A percentile compares a stretch with the other conserved stretches of the same genome.
These are phyloP conservation scores for Trachops cirrhosus DNA, from an alignment of 2,797 vertebrate genomes.

Conservation along the genomic window DNA sequence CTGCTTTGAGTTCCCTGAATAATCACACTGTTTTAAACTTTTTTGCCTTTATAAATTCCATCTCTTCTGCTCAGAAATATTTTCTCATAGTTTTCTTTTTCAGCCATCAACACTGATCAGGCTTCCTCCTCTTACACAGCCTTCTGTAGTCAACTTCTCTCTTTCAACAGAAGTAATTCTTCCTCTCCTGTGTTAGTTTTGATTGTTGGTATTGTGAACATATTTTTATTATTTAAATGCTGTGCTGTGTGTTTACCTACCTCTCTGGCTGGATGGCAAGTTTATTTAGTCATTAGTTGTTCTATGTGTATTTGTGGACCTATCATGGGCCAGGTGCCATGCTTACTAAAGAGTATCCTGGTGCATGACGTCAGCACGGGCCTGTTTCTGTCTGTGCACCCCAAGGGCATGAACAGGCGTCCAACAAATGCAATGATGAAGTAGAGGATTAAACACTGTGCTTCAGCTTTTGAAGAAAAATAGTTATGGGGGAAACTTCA, in stretches of 20 bases:
- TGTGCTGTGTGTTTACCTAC: neutral
- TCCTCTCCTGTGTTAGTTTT: neutral
- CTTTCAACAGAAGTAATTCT: neutral
- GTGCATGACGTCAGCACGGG: neutral
- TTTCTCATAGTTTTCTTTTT: neutral
- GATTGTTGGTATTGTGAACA: neutral
- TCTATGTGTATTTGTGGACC: neutral
- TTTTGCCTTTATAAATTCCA: conserved; percentile 22
- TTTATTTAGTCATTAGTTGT: neutral
- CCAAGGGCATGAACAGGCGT: neutral
- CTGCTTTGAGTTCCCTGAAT: neutral
- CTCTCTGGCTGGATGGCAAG: neutral
- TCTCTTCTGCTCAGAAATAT: neutral
- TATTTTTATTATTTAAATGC: neutral
- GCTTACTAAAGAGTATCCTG: neutral
- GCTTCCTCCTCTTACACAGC: neutral
- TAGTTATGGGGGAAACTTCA: neutral
- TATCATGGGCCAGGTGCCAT: neutral
- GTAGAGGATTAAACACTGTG: neutral
- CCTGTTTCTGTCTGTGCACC: neutral
- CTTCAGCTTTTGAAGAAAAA: neutral
- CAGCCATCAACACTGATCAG: neutral
- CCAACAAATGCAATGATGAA: neutral
- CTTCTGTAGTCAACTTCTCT: neutral
- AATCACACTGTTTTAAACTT: conserved; percentile 3